Conservation (phyloP, 2,797 vertebrate genomes). For the Semotilus atromaculatus region DNA sequence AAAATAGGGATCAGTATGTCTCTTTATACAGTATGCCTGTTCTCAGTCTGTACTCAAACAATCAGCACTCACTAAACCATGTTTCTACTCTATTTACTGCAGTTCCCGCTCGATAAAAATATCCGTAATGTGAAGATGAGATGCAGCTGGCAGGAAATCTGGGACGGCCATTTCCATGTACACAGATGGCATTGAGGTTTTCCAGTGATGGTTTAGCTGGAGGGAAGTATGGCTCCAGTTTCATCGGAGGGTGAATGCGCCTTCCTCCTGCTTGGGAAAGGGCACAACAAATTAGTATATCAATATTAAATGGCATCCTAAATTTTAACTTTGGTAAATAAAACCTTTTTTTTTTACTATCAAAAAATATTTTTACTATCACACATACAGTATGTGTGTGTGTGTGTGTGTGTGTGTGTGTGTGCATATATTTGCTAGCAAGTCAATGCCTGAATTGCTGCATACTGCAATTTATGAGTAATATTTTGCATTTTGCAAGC, state of each 20-base stretch:
- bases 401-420: too few relatives aligned
- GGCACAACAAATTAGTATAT: neutral
- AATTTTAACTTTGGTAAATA: neutral
- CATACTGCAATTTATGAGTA: neutral
- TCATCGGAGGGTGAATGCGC: neutral
- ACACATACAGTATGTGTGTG: too few relatives aligned
- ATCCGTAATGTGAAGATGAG: constrained; percentile 50
- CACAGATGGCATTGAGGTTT: constrained; percentile 66
- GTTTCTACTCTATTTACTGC: constrained; percentile 72
- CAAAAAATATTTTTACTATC: too few relatives aligned
- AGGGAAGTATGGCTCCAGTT: constrained; percentile 67
- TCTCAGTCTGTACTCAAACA: constrained; percentile 63
- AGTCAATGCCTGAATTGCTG: too few relatives aligned
- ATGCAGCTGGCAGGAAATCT: constrained; percentile 66
- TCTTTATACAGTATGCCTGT: neutral
- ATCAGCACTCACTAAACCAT: constrained; percentile 70
- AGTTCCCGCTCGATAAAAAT: constrained; percentile 60
- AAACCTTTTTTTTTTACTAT: too few relatives aligned
- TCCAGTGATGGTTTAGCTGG: constrained; percentile 61
- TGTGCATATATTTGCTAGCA: too few relatives aligned
- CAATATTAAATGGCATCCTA: neutral
- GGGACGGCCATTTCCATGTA: constrained; percentile 57
- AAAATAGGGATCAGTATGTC: neutral
- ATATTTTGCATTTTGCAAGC: neutral
- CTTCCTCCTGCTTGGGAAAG: neutral